These are phyloP conservation scores for Thecophora atra DNA, from an alignment of 2,888 invertebrate genomes.

Conservation along the genomic window DNA sequence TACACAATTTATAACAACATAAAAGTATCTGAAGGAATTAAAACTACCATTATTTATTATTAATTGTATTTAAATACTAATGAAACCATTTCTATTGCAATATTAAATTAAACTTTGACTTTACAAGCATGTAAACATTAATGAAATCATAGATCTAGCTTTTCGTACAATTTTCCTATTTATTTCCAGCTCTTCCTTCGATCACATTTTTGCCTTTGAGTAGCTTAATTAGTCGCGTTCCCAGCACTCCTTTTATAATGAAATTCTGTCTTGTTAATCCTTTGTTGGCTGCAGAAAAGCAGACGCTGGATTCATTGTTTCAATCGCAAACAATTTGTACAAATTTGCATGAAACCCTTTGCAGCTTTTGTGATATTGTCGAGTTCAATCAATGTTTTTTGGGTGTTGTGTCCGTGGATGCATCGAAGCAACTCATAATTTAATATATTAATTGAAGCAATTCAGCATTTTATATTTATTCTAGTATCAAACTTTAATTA, in stretches of 20 bases:
- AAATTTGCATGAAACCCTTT: conserved; percentile 35
- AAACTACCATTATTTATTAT: no score
- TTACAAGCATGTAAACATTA: no score
- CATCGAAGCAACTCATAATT: background rate
- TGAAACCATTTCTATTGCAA: no score
- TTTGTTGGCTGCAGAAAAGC: background rate
- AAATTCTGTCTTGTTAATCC: conserved; percentile 34
- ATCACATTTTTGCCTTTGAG: conserved; percentile 2
- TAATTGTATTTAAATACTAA: no score
- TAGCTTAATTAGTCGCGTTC: conserved; percentile 18
- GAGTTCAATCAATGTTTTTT: background rate
- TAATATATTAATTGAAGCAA: background rate
- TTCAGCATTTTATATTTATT: background rate
- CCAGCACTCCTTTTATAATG: conserved; percentile 13
- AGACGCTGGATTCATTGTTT: conserved; percentile 28
- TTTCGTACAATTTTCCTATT: background rate
- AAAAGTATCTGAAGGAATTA: no score
- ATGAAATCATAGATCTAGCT: no score
- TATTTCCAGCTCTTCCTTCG: background rate
- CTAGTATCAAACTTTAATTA: no score
- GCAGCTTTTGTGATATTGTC: background rate
- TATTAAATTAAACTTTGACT: no score
- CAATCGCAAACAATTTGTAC: conserved; percentile 32
- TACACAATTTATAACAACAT: no score
- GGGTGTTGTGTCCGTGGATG: background rate